A percentile compares a stretch with the other conserved stretches of the same genome.
phyloP scores from a whole-genome alignment of 30 jellyfish, hydroid and myxozoan species.

The Aurelia coerulea region DNA sequence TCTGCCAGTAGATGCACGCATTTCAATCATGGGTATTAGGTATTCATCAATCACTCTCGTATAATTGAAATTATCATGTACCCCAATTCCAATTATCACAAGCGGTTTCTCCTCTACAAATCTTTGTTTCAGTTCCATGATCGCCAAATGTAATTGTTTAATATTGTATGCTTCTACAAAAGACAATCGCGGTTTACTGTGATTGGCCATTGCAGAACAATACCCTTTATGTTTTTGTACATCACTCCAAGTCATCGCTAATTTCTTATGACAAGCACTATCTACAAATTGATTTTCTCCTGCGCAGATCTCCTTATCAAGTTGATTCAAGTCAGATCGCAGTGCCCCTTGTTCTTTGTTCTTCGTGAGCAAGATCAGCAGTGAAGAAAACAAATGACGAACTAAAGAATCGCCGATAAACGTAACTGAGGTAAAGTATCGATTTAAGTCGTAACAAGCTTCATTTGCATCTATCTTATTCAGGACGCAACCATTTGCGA shows the following conservation, averaged over 20 bases:
- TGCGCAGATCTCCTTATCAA: constrained; percentile 64
- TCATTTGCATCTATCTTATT: constrained; percentile 25
- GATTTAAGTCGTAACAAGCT: constrained; percentile 67
- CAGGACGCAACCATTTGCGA: constrained; percentile 48
- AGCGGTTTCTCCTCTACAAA: constrained; percentile 75
- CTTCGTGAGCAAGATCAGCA: constrained; percentile 70
- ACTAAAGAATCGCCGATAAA: constrained; percentile 96
- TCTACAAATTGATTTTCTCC: constrained; percentile 95
- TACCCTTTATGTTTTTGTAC: constrained; percentile 50
- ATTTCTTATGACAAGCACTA: constrained; percentile 90
- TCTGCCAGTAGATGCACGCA: neutral
- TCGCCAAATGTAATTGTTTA: constrained; percentile 57
- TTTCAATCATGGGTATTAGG: constrained; percentile 59
- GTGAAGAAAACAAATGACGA: constrained; percentile 84
- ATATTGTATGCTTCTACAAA: constrained; percentile 83
- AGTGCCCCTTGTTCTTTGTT: constrained; percentile 82
- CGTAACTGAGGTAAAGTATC: constrained; percentile 74
- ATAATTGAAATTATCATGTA: constrained; percentile 86
- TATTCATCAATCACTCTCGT: constrained; percentile 66
- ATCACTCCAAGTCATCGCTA: constrained; percentile 83
- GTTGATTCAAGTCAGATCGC: constrained; percentile 26
- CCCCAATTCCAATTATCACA: constrained; percentile 84
- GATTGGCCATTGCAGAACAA: constrained; percentile 31
- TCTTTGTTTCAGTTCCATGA: constrained; percentile 28
- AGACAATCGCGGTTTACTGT: constrained; percentile 56